Evolutionary conservation across 2,888 invertebrate species (phyloP).

Genomic region (Himalopsyche anomala): DNA sequence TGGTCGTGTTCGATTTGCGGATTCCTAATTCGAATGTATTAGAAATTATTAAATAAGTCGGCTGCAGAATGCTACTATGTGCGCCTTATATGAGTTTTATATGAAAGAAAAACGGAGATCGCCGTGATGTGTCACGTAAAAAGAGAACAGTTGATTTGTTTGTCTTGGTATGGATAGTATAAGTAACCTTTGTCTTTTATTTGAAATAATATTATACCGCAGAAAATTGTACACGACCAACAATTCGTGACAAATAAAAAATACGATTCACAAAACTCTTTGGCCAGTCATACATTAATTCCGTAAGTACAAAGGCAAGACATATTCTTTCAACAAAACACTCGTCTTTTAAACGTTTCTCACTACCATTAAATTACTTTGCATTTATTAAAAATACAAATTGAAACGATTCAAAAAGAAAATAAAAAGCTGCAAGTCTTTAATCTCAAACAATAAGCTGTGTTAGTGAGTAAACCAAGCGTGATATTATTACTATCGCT

Average conservation of each 20-base stretch:
- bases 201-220: too few relatives aligned
- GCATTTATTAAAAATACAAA: not conserved
- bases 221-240: too few relatives aligned
- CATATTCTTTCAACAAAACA: conserved; percentile 39
- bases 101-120: too few relatives aligned
- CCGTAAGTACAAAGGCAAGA: conserved; percentile 64
- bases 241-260: too few relatives aligned
- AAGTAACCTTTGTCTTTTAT: too few relatives aligned
- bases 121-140: too few relatives aligned
- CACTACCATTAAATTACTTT: conserved; percentile 16
- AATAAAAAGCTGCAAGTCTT: conserved; percentile 10
- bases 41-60: not conserved
- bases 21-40: not conserved
- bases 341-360: conserved; percentile 45
- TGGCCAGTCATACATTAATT: not conserved
- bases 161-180: too few relatives aligned
- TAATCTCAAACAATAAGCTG: conserved; percentile 11
- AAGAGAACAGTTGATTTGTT: too few relatives aligned
- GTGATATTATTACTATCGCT: conserved; percentile 17
- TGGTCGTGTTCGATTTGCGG: not conserved
- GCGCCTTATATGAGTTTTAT: too few relatives aligned
- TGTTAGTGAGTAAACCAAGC: not conserved
- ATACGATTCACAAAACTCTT: not conserved
- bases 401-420: not conserved
- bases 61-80: too few relatives aligned